A percentile compares a stretch with the other conserved stretches of the same genome.
These are phyloP conservation scores for Antheraea assamensis DNA, from an alignment of 2,888 invertebrate genomes.

Conservation along the genomic window DNA sequence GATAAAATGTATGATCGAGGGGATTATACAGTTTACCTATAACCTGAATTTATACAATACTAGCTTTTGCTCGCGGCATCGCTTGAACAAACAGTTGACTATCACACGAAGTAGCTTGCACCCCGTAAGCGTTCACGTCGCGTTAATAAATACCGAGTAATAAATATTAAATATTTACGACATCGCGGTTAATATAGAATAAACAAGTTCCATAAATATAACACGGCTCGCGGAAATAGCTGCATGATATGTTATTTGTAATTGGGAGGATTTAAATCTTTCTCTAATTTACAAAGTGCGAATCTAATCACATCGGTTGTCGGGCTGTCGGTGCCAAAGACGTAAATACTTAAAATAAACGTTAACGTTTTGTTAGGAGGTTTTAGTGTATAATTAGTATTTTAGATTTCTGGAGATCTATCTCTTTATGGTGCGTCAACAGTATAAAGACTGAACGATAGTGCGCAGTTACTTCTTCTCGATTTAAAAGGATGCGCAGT, in stretches of 20 bases:
- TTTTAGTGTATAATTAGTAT: conserved; percentile 57
- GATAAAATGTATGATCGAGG: not conserved
- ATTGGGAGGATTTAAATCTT: conserved; percentile 21
- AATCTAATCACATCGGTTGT: conserved; percentile 33
- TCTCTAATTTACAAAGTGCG: conserved; percentile 38
- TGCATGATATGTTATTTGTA: conserved; percentile 1
- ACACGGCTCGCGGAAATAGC: conserved; percentile 1
- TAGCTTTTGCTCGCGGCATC: not conserved
- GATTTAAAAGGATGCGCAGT: conserved; percentile 38
- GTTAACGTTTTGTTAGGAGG: conserved; percentile 49
- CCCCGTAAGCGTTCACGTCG: not conserved
- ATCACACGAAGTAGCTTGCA: not conserved
- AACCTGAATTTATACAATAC: not conserved
- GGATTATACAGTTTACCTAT: not conserved
- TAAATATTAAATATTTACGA: not conserved
- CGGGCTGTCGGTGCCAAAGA: conserved; percentile 62
- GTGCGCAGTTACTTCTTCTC: conserved; percentile 65
- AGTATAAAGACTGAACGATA: conserved; percentile 55
- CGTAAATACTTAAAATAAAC: conserved; percentile 71
- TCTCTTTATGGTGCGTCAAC: conserved; percentile 41
- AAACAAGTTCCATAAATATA: conserved; percentile 2
- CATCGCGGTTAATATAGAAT: not conserved
- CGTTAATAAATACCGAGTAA: not conserved
- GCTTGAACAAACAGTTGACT: not conserved
- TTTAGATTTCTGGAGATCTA: conserved; percentile 47